These are phyloP conservation scores for Catharus fuscescens DNA, from an alignment of 2,113 vertebrate genomes.

Conservation along the genomic window DNA sequence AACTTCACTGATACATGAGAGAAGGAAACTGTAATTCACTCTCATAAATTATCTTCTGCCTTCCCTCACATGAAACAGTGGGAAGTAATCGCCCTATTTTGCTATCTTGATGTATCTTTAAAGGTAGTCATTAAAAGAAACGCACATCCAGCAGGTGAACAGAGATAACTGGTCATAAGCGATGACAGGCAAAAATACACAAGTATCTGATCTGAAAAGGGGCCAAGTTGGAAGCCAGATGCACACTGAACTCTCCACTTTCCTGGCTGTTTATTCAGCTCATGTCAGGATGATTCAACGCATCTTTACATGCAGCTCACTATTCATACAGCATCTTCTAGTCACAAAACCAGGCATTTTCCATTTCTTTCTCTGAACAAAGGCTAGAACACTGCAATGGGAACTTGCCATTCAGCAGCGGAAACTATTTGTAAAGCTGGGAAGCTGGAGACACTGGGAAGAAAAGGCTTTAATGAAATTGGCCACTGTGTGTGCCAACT, in stretches of 20 bases:
- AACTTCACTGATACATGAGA: background rate
- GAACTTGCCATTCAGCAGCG: constrained; percentile 68
- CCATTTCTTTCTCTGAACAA: constrained; percentile 62
- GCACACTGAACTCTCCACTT: background rate
- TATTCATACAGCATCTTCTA: constrained; percentile 52
- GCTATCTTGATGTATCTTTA: constrained; percentile 44
- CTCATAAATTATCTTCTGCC: constrained; percentile 1
- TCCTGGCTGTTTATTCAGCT: constrained; percentile 40
- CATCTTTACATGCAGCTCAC: constrained; percentile 30
- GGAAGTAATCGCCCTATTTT: constrained; percentile 30
- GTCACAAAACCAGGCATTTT: constrained; percentile 59
- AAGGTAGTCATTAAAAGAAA: constrained; percentile 18
- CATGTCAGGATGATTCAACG: constrained; percentile 54
- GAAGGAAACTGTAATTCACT: background rate
- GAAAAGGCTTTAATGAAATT: constrained; percentile 69
- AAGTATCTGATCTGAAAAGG: constrained; percentile 48
- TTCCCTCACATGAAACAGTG: constrained; percentile 8
- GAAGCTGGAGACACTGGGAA: constrained; percentile 59
- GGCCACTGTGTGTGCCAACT: constrained; percentile 52
- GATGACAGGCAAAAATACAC: constrained; percentile 2
- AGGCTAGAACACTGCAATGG: constrained; percentile 44
- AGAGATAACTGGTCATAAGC: constrained; percentile 47
- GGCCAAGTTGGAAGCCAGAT: constrained; percentile 42
- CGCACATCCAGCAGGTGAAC: background rate
- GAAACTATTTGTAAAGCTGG: constrained; percentile 71